A percentile compares a stretch with the other conserved stretches of the same genome.
phyloP scores from a whole-genome alignment of 1,140 invertebrate species.

The Drosophila erecta region DNA sequence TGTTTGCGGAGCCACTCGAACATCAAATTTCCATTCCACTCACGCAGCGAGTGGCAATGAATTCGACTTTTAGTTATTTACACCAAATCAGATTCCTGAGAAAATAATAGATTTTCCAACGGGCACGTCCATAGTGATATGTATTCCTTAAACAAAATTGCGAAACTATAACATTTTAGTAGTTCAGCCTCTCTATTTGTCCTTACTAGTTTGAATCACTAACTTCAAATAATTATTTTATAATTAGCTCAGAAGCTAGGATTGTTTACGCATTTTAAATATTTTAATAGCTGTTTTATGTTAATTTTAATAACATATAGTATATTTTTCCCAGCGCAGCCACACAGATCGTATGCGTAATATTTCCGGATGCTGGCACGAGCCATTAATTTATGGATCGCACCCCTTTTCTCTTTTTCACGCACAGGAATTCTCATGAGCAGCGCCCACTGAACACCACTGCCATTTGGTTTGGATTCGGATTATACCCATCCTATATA shows the following conservation, averaged over 20 bases:
- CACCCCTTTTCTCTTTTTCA: neutral
- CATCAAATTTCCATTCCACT: conserved; percentile 10
- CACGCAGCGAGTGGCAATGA: neutral
- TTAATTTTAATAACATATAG: neutral
- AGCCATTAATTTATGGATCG: conserved; percentile 6
- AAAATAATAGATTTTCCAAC: neutral
- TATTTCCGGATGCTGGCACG: conserved; percentile 18
- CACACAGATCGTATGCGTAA: conserved; percentile 4
- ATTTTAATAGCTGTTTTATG: too few species aligned
- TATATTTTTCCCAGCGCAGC: conserved; percentile 5
- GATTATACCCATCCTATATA: too few species aligned
- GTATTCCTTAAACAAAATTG: neutral
- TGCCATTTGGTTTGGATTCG: neutral
- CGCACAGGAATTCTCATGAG: conserved; percentile 7
- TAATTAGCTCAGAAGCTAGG: too few species aligned
- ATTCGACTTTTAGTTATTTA: neutral
- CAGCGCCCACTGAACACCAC: neutral
- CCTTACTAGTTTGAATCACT: too few species aligned
- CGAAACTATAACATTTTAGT: too few species aligned
- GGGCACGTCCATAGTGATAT: too few species aligned
- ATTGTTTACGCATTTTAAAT: too few species aligned
- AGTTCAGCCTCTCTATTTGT: too few species aligned
- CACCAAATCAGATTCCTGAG: conserved; percentile 2
- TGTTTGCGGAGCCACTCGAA: conserved; percentile 11
- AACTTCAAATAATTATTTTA: too few species aligned